phyloP scores from a whole-genome alignment of 2,888 invertebrate species.

The Euspilapteryx auroguttella region DNA sequence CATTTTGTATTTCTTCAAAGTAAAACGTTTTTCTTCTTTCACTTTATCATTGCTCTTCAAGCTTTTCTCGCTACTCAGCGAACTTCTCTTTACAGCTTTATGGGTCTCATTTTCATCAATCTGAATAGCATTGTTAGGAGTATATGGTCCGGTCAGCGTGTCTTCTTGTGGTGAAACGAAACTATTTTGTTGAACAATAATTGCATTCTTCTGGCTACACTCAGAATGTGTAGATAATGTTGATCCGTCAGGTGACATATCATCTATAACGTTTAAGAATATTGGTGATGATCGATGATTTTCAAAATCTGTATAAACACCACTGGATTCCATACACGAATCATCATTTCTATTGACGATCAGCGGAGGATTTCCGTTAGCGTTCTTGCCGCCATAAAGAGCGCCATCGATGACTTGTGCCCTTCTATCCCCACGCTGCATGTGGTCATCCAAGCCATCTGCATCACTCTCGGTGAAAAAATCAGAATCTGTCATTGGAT shows the following conservation, averaged over 20 bases:
- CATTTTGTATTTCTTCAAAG: slow-evolving; percentile 74
- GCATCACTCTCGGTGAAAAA: slow-evolving; percentile 91
- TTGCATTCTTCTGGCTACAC: slow-evolving; percentile 48
- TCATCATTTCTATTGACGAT: slow-evolving; percentile 69
- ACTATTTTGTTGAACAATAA: slow-evolving; percentile 26
- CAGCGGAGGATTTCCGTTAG: slow-evolving; percentile 53
- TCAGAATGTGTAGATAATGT: slow-evolving; percentile 58
- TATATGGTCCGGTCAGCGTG: slow-evolving; percentile 13
- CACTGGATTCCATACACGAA: slow-evolving; percentile 85
- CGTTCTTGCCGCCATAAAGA: slow-evolving; percentile 75
- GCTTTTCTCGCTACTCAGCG: slow-evolving; percentile 42
- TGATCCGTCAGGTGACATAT: slow-evolving; percentile 68
- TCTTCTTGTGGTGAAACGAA: slow-evolving; percentile 18
- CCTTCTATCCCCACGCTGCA: slow-evolving; percentile 70
- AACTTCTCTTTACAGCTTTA: slow-evolving; percentile 43
- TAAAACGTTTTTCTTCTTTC: slow-evolving; percentile 57
- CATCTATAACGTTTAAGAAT: slow-evolving; percentile 64
- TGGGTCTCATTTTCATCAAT: slow-evolving; percentile 24
- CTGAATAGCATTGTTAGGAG: slow-evolving; percentile 13
- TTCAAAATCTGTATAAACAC: slow-evolving; percentile 85
- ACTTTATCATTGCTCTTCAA: slow-evolving; percentile 30
- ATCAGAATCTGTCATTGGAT: slow-evolving; percentile 90
- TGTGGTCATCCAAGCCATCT: slow-evolving; percentile 77
- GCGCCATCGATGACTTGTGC: slow-evolving; percentile 90
- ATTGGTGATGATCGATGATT: slow-evolving; percentile 59